Evolutionary conservation across 2,888 invertebrate species (phyloP).

Genomic region (Amblyjoppa fuscipennis): DNA sequence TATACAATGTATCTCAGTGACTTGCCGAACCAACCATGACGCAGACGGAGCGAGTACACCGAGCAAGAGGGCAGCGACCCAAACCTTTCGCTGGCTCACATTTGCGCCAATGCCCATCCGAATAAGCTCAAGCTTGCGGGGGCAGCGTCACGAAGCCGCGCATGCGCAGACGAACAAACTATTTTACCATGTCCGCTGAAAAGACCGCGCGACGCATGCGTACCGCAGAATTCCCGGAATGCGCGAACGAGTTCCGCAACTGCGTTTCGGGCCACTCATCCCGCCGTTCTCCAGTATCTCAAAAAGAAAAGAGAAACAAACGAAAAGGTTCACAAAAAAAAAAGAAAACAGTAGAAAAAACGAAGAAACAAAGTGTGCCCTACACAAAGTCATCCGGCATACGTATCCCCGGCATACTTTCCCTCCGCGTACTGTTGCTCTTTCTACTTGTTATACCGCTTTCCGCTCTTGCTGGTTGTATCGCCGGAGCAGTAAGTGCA

Average conservation of each 20-base stretch:
- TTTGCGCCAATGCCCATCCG: constrained; percentile 56
- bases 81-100: constrained; percentile 39
- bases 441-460: constrained; percentile 47
- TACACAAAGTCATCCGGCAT: not conserved
- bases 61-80: constrained; percentile 62
- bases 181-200: not conserved
- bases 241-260: constrained; percentile 83
- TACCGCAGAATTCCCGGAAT: constrained; percentile 60
- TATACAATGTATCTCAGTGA: too few species aligned
- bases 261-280: constrained; percentile 82
- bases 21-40: too few species aligned
- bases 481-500: constrained; percentile 53
- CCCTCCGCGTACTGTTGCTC: constrained; percentile 52
- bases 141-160: not conserved
- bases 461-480: constrained; percentile 49
- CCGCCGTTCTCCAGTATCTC: not conserved
- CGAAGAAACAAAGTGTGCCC: not conserved
- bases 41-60: constrained; percentile 43
- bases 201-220: not conserved
- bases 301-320: not conserved
- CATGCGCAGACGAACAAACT: not conserved
- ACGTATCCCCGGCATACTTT: constrained; percentile 41
- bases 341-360: not conserved
- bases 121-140: constrained; percentile 24
- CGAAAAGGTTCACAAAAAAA: not conserved